Percentiles rank a stretch among this genome's conserved stretches.
Evolutionary conservation across 1,140 invertebrate genomes (phyloP).

Genomic region (Pectinophora gossypiella): DNA sequence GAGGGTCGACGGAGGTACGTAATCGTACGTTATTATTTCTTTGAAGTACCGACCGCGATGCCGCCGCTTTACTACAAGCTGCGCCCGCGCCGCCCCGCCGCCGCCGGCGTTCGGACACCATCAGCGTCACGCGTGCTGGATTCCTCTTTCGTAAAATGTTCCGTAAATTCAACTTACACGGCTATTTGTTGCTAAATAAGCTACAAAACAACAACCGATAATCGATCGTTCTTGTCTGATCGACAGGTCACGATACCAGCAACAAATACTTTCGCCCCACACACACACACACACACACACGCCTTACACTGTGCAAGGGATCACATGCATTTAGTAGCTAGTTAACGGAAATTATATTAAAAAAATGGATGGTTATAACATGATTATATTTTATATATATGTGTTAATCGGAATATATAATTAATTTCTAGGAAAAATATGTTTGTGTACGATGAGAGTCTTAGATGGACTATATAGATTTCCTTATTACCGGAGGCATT

Average conservation of each 20-base stretch:
- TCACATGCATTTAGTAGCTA: not conserved
- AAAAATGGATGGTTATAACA: not conserved
- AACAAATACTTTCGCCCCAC: not conserved
- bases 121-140: not conserved
- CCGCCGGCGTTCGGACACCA: not conserved
- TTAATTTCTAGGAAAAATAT: no score
- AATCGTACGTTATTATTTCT: conserved; percentile 64
- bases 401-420: no score
- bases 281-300: no score
- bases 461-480: not conserved
- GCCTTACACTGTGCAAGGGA: not conserved
- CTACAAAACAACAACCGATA: not conserved
- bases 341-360: not conserved
- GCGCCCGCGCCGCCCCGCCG: not conserved
- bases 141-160: not conserved
- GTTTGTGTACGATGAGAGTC: no score
- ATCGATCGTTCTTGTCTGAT: not conserved
- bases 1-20: conserved; percentile 41
- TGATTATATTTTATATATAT: no score
- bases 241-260: not conserved
- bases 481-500: not conserved
- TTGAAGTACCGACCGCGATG: conserved; percentile 52
- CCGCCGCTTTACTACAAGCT: conserved; percentile 22
- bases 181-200: not conserved
- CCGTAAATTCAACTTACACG: not conserved